Percentiles rank a stretch among this genome's conserved stretches.
Conservation (phyloP, 2,113 vertebrate genomes). For the Cyphomyrus plagiostoma region DNA sequence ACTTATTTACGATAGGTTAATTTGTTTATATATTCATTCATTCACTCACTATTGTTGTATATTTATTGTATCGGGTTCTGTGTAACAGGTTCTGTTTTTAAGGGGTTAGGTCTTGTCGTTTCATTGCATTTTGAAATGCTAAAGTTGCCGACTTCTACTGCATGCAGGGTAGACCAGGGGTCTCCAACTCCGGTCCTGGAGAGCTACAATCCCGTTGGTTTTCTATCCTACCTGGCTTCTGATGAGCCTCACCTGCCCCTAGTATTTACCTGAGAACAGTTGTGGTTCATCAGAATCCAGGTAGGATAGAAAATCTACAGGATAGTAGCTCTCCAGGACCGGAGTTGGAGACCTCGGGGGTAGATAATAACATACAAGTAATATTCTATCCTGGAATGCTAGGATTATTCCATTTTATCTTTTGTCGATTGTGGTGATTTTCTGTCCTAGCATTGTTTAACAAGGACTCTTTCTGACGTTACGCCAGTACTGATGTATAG, state of each 20-base stretch:
- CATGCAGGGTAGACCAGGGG: too few relatives aligned
- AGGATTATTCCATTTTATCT: not conserved
- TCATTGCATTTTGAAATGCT: not conserved
- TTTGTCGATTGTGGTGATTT: not conserved
- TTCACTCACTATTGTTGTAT: not conserved
- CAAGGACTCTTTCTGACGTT: not conserved
- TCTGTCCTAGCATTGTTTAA: conserved; percentile 11
- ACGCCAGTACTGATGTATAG: conserved; percentile 31
- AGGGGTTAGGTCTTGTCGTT: not conserved
- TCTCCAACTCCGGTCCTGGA: too few relatives aligned
- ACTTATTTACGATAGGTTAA: not conserved
- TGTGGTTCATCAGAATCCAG: too few relatives aligned
- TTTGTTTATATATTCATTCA: not conserved
- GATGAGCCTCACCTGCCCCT: too few relatives aligned
- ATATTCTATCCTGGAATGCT: not conserved
- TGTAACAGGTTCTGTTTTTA: not conserved
- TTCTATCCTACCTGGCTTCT: too few relatives aligned
- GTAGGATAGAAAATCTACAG: too few relatives aligned
- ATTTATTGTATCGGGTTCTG: not conserved
- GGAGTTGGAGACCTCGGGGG: not conserved
- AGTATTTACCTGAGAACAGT: too few relatives aligned
- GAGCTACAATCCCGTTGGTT: too few relatives aligned
- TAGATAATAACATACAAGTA: not conserved
- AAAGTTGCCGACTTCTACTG: not conserved
- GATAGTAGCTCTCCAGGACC: too few relatives aligned